Base-by-base conservation (phyloP, 2,888 invertebrate species). In the Sphaerophoria taeniata region DNA sequence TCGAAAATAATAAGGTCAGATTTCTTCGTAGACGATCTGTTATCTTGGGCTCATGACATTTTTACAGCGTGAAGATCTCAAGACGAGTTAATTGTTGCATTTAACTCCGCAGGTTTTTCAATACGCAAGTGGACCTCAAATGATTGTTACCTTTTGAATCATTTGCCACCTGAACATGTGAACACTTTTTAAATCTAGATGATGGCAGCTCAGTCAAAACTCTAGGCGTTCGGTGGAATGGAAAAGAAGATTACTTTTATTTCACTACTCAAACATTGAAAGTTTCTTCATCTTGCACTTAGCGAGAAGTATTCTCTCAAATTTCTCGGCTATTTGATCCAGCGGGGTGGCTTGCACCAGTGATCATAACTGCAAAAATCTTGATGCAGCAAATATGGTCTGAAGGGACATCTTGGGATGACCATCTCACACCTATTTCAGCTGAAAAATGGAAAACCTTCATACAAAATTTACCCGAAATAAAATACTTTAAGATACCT, bases 191-290 rank as follows among this genome's bases (percentile, higher is more conserved):
- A 16, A 67, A 67, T 24, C 56, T 70, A n/a, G 45, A 51, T 36
- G 70, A 70, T 45, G 24, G 39, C 4, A 55, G 70, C 53, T 24
- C 70, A 14, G 45, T 56, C 2, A 70, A 70, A 39, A 70, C 56
- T 56, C 45, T 61, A 12, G 56, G 70, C 34, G 56, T 70, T 39
- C 45, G 43, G 2, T 70, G 70, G 70, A 70, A 70, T 33, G 70
- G 53, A 31, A 53, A 53, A 53, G 53, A 33, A 33, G 33, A 33
- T 53, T 14, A 53, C 33, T 51, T 51, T 12, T 51, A 16, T 51
- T 51, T 51, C 51, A 51, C 24, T 7, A 51, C 12, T 51, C 51
- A 51, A 12, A 6, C 51, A 7, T 51, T 9, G 6, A 16, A 16
- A 16, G 11, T 51, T 5, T n/a, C n/a, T 12, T 4, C 51, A 7